phyloP scores from a whole-genome alignment of 2,797 vertebrate species.

The Huso huso region DNA sequence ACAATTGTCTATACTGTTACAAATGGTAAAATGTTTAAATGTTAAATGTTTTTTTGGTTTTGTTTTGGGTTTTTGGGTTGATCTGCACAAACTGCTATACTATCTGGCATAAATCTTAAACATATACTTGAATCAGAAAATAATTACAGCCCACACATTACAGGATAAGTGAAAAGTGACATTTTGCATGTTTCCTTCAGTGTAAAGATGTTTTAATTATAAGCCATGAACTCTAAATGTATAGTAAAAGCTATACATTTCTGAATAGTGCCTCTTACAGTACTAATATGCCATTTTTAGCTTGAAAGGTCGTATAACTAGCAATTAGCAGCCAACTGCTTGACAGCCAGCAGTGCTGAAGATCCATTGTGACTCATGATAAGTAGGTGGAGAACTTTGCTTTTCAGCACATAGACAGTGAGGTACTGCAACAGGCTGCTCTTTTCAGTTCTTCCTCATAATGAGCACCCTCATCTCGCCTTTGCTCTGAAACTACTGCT shows the following conservation, averaged over 20 bases:
- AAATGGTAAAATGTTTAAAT: too few relatives aligned
- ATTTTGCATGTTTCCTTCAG: constrained; percentile 57
- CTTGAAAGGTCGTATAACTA: constrained; percentile 49
- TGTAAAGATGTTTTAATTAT: constrained; percentile 66
- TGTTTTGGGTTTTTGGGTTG: too few relatives aligned
- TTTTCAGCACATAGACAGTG: constrained; percentile 23
- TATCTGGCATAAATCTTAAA: too few relatives aligned
- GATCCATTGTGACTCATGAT: constrained; percentile 29
- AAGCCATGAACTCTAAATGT: constrained; percentile 37
- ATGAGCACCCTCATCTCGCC: too few relatives aligned
- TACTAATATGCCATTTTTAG: constrained; percentile 55
- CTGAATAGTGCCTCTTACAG: constrained; percentile 29
- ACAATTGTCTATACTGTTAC: too few relatives aligned
- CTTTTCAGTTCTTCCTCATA: not conserved
- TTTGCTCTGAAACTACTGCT: too few relatives aligned
- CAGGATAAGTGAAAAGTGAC: constrained; percentile 42
- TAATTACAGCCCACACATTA: constrained; percentile 56
- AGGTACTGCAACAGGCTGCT: constrained; percentile 19
- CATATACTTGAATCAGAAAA: constrained; percentile 12
- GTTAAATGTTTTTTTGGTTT: too few relatives aligned
- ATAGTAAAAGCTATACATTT: too few relatives aligned
- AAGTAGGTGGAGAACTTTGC: constrained; percentile 12
- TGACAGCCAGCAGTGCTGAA: constrained; percentile 47
- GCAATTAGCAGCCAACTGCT: constrained; percentile 60
- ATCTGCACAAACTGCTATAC: too few relatives aligned